Conservation (phyloP, 2,797 vertebrate species). For the Schizothorax lantsangensis region DNA sequence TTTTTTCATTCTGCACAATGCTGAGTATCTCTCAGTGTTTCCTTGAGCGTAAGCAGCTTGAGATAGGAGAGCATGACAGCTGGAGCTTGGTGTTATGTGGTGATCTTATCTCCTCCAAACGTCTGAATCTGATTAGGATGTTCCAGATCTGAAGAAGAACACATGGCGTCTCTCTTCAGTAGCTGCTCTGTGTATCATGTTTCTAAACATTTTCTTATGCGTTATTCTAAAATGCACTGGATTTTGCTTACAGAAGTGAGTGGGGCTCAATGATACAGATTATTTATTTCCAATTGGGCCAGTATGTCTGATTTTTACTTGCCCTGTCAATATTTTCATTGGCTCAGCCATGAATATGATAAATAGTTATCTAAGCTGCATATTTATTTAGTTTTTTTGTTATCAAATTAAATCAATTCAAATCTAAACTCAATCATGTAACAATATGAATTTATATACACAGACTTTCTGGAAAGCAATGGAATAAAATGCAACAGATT, state of each 20-base stretch:
- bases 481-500: neutral
- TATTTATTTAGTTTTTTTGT: neutral
- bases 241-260: neutral
- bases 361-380: neutral
- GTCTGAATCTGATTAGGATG: conserved; percentile 36
- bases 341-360: neutral
- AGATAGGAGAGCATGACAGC: conserved; percentile 23
- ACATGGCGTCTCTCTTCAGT: conserved; percentile 19
- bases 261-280: neutral
- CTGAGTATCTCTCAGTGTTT: conserved; percentile 13
- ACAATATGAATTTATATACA: neutral
- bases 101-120: conserved; percentile 19
- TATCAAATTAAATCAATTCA: neutral
- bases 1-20: neutral
- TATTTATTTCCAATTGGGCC: neutral
- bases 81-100: conserved; percentile 8
- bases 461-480: neutral
- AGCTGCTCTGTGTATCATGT: conserved; percentile 12
- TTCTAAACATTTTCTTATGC: neutral
- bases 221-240: neutral
- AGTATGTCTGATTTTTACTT: neutral
- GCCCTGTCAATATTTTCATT: neutral
- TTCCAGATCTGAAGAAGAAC: conserved; percentile 21
- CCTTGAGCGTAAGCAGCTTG: neutral
- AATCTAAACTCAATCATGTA: neutral